phyloP scores from a whole-genome alignment of 35 echinoderm and acorn worm species.

The Ophioderma brevispina region DNA sequence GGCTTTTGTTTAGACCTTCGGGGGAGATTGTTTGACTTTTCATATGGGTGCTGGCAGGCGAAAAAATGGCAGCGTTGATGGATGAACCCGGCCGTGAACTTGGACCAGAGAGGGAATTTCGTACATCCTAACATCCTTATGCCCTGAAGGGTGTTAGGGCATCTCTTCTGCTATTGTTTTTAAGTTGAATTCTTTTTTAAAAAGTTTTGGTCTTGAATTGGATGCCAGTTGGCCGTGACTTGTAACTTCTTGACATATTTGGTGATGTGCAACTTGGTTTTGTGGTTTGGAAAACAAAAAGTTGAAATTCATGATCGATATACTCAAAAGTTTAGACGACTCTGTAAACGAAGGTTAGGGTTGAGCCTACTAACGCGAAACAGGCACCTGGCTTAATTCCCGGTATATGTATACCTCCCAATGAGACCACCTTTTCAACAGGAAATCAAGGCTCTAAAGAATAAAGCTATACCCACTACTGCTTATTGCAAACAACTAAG shows the following conservation, averaged over 20 bases:
- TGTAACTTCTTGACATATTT: neutral
- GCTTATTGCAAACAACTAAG: no score
- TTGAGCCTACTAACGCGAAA: no score
- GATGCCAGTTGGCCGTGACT: neutral
- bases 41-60: neutral
- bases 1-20: neutral
- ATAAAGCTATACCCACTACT: no score
- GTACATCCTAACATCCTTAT: neutral
- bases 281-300: no score
- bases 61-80: neutral
- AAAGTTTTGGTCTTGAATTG: neutral
- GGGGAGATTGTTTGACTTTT: neutral
- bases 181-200: neutral
- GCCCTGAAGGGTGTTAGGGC: neutral
- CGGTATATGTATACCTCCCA: no score
- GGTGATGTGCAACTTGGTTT: no score
- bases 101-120: neutral
- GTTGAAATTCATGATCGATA: no score
- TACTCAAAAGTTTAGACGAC: no score
- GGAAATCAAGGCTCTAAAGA: no score
- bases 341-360: no score
- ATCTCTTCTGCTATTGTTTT: neutral
- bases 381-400: no score
- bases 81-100: neutral
- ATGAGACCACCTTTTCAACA: no score